Evolutionary conservation across 2,113 vertebrate genomes (phyloP), one percentile per base, ranked within the genome.

Genomic region (Austrofundulus limnaeus): DNA sequence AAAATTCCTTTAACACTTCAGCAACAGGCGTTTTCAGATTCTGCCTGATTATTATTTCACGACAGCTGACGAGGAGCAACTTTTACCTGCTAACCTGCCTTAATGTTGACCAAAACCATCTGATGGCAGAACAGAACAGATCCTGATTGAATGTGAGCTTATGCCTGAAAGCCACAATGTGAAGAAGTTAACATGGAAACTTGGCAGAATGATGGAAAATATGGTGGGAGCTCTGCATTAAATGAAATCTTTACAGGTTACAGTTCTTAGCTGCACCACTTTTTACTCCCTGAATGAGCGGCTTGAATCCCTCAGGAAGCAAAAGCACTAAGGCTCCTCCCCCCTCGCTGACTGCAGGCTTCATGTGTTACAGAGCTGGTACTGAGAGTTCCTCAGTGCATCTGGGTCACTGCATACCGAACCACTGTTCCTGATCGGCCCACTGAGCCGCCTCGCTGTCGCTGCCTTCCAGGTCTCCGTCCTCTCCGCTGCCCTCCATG

Each of bases 361-460:
- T 39, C 54, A 24, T 6, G 66, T 11, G 58, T 48, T 23, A 9
- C 4, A 50, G 38, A 3, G 1, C 21, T 41, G 31, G 31, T 9
- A 5, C 31, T 5, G 10, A 34, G 31, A 34, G 31, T 34, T 34
- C 48, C 24, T 51, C 62, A 14, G 23, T 2, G 46, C 21, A 13
- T 51, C 31, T 1, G 56, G 72, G 85, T 94, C 82, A 99, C 90
- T 99, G 97, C 96, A 98, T 97, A 24, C 96, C 96, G 37, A 99
- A 99, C 97, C 97, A 99, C 91, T 99, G 97, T 38, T 98, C 97
- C 72, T 99, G 97, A 67, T 99, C 97, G 0, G 96, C 97, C 97
- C 97, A 99, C 89, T 96, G 97, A 0, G 95, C 97, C 0, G 97
- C 96, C 78, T 99, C 97, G 0, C 96, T 99, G 89, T 99, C 97